These are phyloP conservation scores for Columba livia DNA, from an alignment of 2,113 vertebrate genomes.

Conservation along the genomic window DNA sequence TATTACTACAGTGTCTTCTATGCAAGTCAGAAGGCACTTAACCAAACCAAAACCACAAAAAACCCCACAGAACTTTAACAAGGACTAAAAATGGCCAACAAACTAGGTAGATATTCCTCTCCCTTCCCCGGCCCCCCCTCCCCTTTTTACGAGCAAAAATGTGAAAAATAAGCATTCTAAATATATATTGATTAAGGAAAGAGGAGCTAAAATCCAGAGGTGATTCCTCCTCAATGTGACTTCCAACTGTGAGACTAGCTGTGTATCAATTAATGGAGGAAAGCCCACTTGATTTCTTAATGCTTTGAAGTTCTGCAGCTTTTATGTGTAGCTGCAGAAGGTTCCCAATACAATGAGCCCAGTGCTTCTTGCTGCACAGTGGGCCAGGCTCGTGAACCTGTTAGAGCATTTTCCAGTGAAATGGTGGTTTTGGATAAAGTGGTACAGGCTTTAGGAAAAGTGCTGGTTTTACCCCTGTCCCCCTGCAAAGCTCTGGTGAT, in stretches of 20 bases:
- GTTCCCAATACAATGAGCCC: neutral
- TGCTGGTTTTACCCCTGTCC: neutral
- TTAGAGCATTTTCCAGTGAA: neutral
- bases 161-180: neutral
- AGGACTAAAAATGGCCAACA: neutral
- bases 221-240: neutral
- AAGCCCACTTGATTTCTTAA: neutral
- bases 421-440: neutral
- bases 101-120: neutral
- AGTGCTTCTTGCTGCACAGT: neutral
- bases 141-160: neutral
- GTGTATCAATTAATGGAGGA: neutral
- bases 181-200: neutral
- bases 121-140: too few relatives aligned
- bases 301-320: neutral
- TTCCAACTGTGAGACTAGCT: neutral
- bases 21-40: neutral
- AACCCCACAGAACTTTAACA: neutral
- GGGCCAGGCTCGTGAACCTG: neutral
- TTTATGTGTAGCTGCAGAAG: neutral
- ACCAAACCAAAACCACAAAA: neutral
- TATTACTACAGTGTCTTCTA: neutral
- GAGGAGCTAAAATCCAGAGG: neutral
- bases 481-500: neutral
- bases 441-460: neutral